Base-by-base conservation (phyloP, 2,113 vertebrate species). In the Nesoenas mayeri region DNA sequence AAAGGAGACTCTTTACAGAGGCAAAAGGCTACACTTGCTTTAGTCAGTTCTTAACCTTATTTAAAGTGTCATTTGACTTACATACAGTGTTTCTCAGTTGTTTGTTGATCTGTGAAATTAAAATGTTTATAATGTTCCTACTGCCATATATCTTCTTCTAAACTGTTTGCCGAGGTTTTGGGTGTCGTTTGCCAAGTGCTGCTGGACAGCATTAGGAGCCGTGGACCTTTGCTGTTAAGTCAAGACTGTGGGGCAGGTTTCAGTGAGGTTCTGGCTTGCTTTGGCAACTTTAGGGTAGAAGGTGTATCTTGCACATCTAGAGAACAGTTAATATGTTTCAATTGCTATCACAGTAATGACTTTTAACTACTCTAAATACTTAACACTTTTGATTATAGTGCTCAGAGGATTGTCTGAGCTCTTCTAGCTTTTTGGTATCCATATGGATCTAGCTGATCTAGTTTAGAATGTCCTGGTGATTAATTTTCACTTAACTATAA, bases 231-330 rank as follows among this genome's bases (percentile, higher is more conserved):
- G 44, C 44, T 47, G 44, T 47, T 47, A 47, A 44, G 42, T 44
- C 42, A 44, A 70, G 50, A 38, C 21, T 47, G 0, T 16, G 9
- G 2, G 20, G 4, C 13, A 22, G 5, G 0, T 21, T 65, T 28
- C 12, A 10, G 28, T 26, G 51, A 42, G 13, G 3, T 71, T 81
- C 38, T 93, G 70, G 6, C 22, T 85, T 70, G 61, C 36, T 83
- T 91, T 2, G 5, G 8, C 31, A 66, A 6, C 44, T 72, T 71
- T 10, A 60, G 25, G 31, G 16, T 73, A 54, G 69, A 73, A 38
- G 26, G 15, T 78, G 5, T 12, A 36, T 86, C 12, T 77, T 77
- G 4, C 22, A 1, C 85, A 24, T 79, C 81, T 89, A 19, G 47
- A 67, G 51, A 87, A 25, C 4, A 72, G 12, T 25, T 57, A 65